These are phyloP conservation scores for Nyctereutes procyonoides DNA, from an alignment of 2,113 vertebrate species.

Conservation along the genomic window DNA sequence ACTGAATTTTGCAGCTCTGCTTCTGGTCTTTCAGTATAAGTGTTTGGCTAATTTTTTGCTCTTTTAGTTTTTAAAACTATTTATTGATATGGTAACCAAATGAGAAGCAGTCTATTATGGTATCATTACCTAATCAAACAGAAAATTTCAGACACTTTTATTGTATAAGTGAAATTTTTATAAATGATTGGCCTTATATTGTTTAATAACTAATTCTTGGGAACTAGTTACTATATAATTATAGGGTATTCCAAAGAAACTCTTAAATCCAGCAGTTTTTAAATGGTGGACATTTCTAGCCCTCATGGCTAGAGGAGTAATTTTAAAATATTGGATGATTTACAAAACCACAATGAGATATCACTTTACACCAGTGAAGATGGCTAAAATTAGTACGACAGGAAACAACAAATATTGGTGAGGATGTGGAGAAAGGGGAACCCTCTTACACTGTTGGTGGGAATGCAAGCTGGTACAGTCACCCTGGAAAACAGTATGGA, in stretches of 20 bases:
- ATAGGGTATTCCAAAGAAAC: not conserved
- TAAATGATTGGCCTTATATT: not conserved
- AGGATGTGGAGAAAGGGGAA: too few relatives aligned
- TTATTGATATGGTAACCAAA: not conserved
- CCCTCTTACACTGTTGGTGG: too few relatives aligned
- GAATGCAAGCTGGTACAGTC: too few relatives aligned
- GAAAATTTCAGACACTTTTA: not conserved
- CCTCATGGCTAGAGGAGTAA: not conserved
- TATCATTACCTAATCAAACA: not conserved
- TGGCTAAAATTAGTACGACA: too few relatives aligned
- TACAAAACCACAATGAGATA: not conserved
- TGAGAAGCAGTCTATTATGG: not conserved
- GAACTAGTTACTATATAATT: slow-evolving; percentile 56
- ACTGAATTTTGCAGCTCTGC: not conserved
- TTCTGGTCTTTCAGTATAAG: not conserved
- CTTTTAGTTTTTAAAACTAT: not conserved
- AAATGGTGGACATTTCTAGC: slow-evolving; percentile 4
- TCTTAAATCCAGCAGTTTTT: slow-evolving; percentile 21
- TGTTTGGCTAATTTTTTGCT: not conserved
- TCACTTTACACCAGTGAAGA: too few relatives aligned
- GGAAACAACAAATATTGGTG: too few relatives aligned
- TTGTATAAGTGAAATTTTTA: slow-evolving; percentile 10
- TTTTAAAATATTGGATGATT: slow-evolving; percentile 23
- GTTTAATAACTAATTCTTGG: not conserved
- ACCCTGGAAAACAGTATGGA: too few relatives aligned